Evolutionary conservation across 30 jellyfish, hydroid and myxozoan species (phyloP).

Genomic region (Hydra vulgaris): DNA sequence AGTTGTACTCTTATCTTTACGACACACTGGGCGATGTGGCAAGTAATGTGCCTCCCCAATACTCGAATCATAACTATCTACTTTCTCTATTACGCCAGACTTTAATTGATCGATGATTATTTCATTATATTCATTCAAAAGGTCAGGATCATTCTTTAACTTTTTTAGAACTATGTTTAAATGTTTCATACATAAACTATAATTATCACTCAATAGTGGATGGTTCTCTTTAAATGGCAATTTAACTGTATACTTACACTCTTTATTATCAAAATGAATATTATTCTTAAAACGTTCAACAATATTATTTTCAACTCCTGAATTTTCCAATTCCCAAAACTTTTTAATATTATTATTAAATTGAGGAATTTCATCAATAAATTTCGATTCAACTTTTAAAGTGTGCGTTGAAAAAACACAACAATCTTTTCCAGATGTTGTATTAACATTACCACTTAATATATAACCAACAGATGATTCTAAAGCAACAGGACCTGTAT

Average conservation of each 20-base stretch:
- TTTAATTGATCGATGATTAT: not conserved
- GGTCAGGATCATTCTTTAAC: slow-evolving; percentile 4
- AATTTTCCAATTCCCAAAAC: slow-evolving; percentile 5
- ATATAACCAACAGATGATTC: not conserved
- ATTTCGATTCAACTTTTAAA: not conserved
- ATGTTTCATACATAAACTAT: no score
- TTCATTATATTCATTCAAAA: not conserved
- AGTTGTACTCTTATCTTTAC: no score
- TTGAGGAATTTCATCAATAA: not conserved
- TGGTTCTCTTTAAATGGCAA: no score
- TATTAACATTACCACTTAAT: not conserved
- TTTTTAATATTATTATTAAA: not conserved
- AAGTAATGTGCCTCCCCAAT: no score
- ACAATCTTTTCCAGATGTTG: not conserved
- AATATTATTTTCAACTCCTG: not conserved
- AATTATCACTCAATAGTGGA: no score
- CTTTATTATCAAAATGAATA: not conserved
- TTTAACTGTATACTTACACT: not conserved
- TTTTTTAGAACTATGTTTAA: not conserved
- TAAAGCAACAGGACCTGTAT: slow-evolving; percentile 9
- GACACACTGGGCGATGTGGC: no score
- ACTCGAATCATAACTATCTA: no score
- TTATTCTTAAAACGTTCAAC: not conserved
- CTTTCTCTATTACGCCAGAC: slow-evolving; percentile 7
- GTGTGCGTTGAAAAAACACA: not conserved